Base-by-base conservation (phyloP, 2,797 vertebrate genomes). In the Oreortyx pictus region DNA sequence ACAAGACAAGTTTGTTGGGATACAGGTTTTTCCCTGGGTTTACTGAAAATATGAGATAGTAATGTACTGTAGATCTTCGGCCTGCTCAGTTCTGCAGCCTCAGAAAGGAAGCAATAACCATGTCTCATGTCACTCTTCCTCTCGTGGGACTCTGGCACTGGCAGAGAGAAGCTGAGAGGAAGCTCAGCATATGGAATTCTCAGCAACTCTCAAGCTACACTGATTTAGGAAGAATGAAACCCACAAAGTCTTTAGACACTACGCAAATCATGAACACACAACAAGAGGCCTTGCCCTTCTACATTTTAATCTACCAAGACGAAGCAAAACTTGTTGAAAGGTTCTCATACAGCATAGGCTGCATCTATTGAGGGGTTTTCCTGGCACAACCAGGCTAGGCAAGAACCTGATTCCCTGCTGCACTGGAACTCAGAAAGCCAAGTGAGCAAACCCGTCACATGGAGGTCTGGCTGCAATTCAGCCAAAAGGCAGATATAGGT, bases 371-470 rank as follows among this genome's bases (percentile, higher is more conserved):
- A 47, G 78, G 59, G 9, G 1, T 66, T 88, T 74, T 86, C n/a
- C 76, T 83, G n/a, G 80, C 74, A 79, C n/a, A 76, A 12, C 31
- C 70, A 70, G 72, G 59, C 27, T 11, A 33, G 18, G 49, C 0
- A 0, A 67, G 31, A 25, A 39, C 35, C 10, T 0, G 0, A 25
- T 68, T 92, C 62, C 50, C 70, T 37, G 22, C 39, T 0, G 2
- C 11, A 73, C 71, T 60, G 37, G 70, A 70, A 10, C 24, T 43
- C 31, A 0, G 0, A 0, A 68, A 90, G 73, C 37, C 25, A 67
- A 84, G 77, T 0, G 0, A 11, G 0, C 15, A 86, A 92, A 77
- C 24, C 84, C 80, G 61, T 49, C 46, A 39, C 82, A 39, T 0
- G 24, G 52, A 88, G 74, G 84, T 54, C 81, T 85, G 92, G 88